Base-by-base conservation (phyloP, 2,113 vertebrate species). In the Protobothrops mucrosquamatus region DNA sequence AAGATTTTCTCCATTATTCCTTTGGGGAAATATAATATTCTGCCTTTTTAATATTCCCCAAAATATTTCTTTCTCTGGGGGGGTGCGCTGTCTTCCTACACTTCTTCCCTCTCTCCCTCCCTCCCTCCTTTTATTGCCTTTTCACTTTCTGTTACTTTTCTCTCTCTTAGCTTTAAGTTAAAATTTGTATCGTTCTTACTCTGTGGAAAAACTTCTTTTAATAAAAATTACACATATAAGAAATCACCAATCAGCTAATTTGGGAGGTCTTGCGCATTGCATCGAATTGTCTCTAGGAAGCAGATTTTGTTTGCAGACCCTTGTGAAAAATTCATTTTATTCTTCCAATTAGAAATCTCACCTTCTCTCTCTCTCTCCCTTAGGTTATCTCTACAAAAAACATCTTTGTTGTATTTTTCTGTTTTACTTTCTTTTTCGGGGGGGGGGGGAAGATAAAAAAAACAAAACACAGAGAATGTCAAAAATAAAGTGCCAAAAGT, bases 241-340 rank as follows among this genome's bases (percentile, higher is more conserved):
- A 92, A 96, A 95, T 92, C 96, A 95, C 64, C 54, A 69, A 18
- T 87, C 23, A 24, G 90, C 92, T 89, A 51, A 89, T 91, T 95
- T 92, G 23, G 52, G 6, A 86, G 69, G 22, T 91, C 14, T 20
- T 24, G 4, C 48, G 26, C 64, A 26, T 86, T 91, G 24, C 34
- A 3, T 20, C 26, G 8, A 87, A 26, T 24, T 52, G 34, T 74
- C 90, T 8, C 46, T 43, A 89, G 91, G 93, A 92, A 15, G 91
- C 51, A 92, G 81, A 6, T 92, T 94, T 94, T 90, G 15, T 89
- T 55, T 39, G 0, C 0, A n/a, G 88, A 87, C 0, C 14, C 86
- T 88, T 55, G 2, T 55, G 14, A 39, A 23, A 93, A 46, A 15
- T 93, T 81, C 91, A 0, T 89, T 91, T 91, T 95, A 34, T 89